Evolutionary conservation across 2,113 vertebrate species (phyloP), one percentile per base, ranked within the genome.

Genomic region (Xyrauchen texanus): DNA sequence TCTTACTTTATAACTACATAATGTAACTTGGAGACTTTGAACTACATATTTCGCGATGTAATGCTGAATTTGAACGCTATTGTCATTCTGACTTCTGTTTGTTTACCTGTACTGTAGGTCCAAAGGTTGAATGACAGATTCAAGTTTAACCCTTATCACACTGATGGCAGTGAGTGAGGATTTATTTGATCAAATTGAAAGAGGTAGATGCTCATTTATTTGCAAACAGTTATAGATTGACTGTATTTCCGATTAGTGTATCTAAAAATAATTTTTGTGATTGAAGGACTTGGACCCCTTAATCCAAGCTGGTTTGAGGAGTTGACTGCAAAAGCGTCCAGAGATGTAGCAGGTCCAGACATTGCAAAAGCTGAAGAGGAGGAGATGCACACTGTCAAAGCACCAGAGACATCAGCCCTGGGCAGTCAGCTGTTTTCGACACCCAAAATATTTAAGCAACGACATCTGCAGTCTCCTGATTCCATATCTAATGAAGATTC

Each of bases 281-380:
- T 58, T 88, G 8, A 58, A 98, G 97, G 96, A 76, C 90, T 99
- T 87, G 97, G 95, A 46, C 93, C 94, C 8, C 84, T 98, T 85
- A 94, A 94, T 77, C 88, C 94, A 3, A 91, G 94, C 61, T 99
- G 98, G 98, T 98, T 99, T 93, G 94, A 98, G 76, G 89, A 95
- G 69, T 93, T 99, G 80, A 95, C 91, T 0, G 84, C 86, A 83
- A 91, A 94, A 89, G 89, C 91, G 72, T 84, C 87, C 8, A 78
- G 67, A 82, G 90, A 93, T 60, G 77, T 84, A 82, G 83, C 46
- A 4, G 4, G 11, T 51, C 11, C 12, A 52, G 21, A 11, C 0
- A 61, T 42, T 13, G 7, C 10, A n/a, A 84, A 86, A 68, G 85
- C 89, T 78, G 91, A 94, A 15, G 74, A 87, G 83, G 89, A 93